Evolutionary conservation across 2,797 vertebrate genomes (phyloP).

Genomic region (Graptemys geographica): DNA sequence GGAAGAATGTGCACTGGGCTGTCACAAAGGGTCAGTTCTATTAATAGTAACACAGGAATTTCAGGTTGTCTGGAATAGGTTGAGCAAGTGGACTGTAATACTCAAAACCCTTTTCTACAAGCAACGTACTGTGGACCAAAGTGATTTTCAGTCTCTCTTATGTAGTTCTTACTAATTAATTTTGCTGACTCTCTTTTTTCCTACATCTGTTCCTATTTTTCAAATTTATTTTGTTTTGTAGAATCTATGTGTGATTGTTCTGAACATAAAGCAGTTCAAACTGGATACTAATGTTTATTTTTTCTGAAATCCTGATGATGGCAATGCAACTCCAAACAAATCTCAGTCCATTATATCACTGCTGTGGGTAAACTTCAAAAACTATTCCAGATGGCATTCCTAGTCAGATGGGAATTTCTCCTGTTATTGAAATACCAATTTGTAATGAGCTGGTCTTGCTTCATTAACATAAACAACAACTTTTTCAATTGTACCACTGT

Average conservation of each 20-base stretch:
- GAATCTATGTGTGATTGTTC: neutral
- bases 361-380: neutral
- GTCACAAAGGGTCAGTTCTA: neutral
- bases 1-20: neutral
- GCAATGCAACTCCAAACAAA: neutral
- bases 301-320: neutral
- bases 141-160: neutral
- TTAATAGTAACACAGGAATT: neutral
- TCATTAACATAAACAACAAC: neutral
- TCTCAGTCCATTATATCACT: neutral
- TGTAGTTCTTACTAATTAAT: neutral
- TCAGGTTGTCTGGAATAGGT: neutral
- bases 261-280: neutral
- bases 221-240: neutral
- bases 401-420: neutral
- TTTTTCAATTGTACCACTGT: neutral
- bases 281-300: neutral
- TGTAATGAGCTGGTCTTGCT: neutral
- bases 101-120: neutral
- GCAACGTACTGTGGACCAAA: neutral
- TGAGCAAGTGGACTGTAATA: neutral
- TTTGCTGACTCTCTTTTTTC: neutral
- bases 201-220: rapidly evolving
- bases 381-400: neutral
- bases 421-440: neutral